Conservation (phyloP, 92 coral and sea anemone species). For the Nematostella vectensis region DNA sequence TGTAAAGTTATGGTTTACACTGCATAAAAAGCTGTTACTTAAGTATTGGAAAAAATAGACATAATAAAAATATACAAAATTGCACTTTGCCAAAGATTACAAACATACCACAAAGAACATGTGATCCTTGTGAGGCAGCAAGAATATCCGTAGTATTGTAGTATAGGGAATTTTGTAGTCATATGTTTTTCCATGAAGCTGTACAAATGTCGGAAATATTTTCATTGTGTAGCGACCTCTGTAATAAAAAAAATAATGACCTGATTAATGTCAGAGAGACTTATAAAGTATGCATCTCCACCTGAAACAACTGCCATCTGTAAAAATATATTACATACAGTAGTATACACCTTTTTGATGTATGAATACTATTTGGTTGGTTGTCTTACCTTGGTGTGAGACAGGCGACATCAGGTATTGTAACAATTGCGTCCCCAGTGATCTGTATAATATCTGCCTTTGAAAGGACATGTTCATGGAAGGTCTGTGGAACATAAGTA, state of each 20-base stretch:
- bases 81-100: no score
- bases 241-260: conserved; percentile 10
- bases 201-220: conserved; percentile 88
- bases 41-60: no score
- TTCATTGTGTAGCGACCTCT: conserved; percentile 96
- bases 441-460: conserved; percentile 97
- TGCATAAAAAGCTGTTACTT: no score
- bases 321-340: no score
- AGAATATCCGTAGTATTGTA: conserved; percentile 81
- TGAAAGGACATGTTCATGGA: conserved; percentile 86
- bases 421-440: conserved; percentile 97
- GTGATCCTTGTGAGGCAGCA: conserved; percentile 94
- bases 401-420: conserved; percentile 91
- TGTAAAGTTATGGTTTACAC: no score
- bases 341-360: no score
- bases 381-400: conserved; percentile 98
- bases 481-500: conserved; percentile 37
- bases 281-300: no score
- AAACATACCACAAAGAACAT: conserved; percentile 99
- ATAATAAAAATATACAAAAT: no score
- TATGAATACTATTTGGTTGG: no score
- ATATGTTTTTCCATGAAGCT: conserved; percentile 98
- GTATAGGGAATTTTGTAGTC: conserved; percentile 99
- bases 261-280: no score
- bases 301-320: no score